phyloP scores from a whole-genome alignment of 2,888 invertebrate species.

The Drosophila dives region DNA sequence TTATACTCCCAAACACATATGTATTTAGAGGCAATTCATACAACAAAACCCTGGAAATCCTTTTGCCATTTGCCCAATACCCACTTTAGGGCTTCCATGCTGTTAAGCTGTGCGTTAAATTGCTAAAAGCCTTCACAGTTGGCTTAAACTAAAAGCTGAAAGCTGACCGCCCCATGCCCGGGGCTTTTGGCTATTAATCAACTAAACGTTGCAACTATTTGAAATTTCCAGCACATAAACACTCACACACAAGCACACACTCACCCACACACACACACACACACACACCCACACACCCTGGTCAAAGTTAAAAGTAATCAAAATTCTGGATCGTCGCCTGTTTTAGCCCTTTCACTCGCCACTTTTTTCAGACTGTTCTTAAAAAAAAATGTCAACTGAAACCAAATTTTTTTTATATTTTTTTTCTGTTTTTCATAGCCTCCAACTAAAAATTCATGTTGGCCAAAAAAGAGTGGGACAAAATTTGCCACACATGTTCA shows the following conservation, averaged over 20 bases:
- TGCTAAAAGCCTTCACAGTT: constrained; percentile 75
- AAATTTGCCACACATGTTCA: constrained; percentile 71
- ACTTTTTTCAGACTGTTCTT: constrained; percentile 20
- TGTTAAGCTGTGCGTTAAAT: constrained; percentile 81
- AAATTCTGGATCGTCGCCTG: constrained; percentile 58
- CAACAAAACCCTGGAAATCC: constrained; percentile 33
- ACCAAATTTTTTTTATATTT: constrained; percentile 25
- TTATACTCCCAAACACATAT: constrained; percentile 49
- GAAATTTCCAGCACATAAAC: constrained; percentile 45
- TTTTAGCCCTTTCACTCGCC: constrained; percentile 41
- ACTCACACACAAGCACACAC: constrained; percentile 6
- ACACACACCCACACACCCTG: constrained; percentile 15
- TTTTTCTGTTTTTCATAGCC: constrained; percentile 10
- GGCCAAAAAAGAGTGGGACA: constrained; percentile 24
- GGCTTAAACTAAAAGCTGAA: constrained; percentile 71
- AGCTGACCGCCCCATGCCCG: not conserved
- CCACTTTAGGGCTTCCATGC: constrained; percentile 32
- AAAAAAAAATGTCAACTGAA: constrained; percentile 66
- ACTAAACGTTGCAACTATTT: constrained; percentile 79
- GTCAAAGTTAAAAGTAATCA: constrained; percentile 75
- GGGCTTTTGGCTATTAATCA: constrained; percentile 72
- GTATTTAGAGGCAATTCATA: constrained; percentile 23
- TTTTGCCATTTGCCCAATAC: constrained; percentile 2
- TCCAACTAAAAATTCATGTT: constrained; percentile 63
- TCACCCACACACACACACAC: not conserved